phyloP scores from a whole-genome alignment of 2,888 invertebrate genomes.

The Synergus itoensis region DNA sequence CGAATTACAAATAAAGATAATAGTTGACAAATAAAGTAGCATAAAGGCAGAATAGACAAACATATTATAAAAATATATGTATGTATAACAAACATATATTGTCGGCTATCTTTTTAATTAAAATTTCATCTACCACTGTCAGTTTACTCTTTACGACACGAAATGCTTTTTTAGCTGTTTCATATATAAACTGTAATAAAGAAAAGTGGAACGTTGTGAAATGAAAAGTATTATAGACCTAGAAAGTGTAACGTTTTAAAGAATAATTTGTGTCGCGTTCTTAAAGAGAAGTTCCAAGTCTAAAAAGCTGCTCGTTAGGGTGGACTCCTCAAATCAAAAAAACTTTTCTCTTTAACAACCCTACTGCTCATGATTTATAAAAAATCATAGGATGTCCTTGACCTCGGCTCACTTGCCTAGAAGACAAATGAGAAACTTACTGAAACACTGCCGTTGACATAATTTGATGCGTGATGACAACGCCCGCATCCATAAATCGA shows the following conservation, averaged over 20 bases:
- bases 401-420: conserved; percentile 32
- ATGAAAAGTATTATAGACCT: neutral
- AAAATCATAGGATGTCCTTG: conserved; percentile 42
- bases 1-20: neutral
- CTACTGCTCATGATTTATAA: neutral
- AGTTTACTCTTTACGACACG: no score
- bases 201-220: neutral
- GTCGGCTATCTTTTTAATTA: neutral
- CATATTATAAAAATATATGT: neutral
- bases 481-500: conserved; percentile 39
- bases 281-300: conserved; percentile 4
- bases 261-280: conserved; percentile 11
- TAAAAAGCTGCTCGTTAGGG: conserved; percentile 19
- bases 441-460: conserved; percentile 25
- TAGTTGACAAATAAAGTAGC: neutral
- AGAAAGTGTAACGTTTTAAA: neutral
- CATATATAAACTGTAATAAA: no score
- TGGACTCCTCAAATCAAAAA: neutral
- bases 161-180: no score
- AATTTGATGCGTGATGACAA: conserved; percentile 17
- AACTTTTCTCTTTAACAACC: neutral
- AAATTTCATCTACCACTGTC: neutral
- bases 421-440: conserved; percentile 3
- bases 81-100: no score
- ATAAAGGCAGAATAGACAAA: neutral